Evolutionary conservation across 2,888 invertebrate species (phyloP).

Genomic region (Drosophila recens): DNA sequence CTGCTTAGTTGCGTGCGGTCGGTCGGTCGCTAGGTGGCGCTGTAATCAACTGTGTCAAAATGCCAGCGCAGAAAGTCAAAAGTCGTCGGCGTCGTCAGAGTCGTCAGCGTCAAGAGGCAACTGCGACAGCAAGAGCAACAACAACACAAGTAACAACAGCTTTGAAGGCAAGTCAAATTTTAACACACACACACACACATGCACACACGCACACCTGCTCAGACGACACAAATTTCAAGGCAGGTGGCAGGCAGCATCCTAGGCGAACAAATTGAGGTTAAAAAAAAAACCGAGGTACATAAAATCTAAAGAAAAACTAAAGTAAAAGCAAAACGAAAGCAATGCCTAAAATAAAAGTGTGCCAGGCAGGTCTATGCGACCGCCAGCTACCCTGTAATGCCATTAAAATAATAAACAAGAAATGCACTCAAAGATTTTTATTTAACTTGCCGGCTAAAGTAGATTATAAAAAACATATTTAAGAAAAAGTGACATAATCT

Average conservation of each 20-base stretch:
- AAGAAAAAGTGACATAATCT: no score
- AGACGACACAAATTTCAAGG: conserved; percentile 65
- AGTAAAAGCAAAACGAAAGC: conserved; percentile 52
- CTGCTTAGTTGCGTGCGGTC: conserved; percentile 50
- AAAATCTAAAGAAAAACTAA: conserved; percentile 49
- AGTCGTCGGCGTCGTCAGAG: conserved; percentile 56
- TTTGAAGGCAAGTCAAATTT: conserved; percentile 63
- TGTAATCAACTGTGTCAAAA: conserved; percentile 80
- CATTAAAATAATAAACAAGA: not conserved
- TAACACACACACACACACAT: conserved; percentile 21
- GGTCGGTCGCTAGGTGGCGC: conserved; percentile 75
- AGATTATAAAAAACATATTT: no score
- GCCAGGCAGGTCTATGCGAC: not conserved
- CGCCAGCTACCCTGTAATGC: conserved; percentile 14
- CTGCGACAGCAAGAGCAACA: conserved; percentile 41
- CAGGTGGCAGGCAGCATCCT: conserved; percentile 69
- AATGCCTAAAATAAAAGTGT: conserved; percentile 41
- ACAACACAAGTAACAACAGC: conserved; percentile 25
- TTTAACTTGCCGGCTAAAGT: no score
- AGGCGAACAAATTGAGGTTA: conserved; percentile 77
- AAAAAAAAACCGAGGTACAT: conserved; percentile 50
- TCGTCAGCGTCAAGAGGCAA: conserved; percentile 57
- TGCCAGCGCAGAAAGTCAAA: conserved; percentile 76
- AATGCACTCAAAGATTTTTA: no score
- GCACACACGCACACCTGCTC: conserved; percentile 16